Conservation (phyloP, 92 coral and sea anemone genomes). For the Porites evermanni region DNA sequence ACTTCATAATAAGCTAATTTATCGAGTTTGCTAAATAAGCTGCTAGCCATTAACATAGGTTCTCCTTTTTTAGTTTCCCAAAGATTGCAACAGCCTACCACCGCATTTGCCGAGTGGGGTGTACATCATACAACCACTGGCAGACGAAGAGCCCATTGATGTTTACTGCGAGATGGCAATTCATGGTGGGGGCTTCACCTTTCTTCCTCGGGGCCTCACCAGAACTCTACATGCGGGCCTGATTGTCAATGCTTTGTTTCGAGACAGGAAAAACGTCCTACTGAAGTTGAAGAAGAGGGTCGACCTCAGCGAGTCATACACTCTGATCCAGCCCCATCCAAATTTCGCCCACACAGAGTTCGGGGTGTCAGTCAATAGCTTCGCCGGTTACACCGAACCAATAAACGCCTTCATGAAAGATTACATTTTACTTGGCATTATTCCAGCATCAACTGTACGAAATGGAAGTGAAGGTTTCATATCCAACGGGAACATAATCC, state of each 20-base stretch:
- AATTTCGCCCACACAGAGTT: not conserved
- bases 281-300: slow-evolving; percentile 42
- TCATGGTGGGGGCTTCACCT: slow-evolving; percentile 70
- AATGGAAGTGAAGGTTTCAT: slow-evolving; percentile 13
- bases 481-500: slow-evolving; percentile 40
- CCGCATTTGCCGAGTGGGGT: slow-evolving; percentile 41
- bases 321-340: slow-evolving; percentile 35
- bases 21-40: no score
- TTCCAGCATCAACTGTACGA: not conserved
- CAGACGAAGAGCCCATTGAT: not conserved
- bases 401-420: not conserved
- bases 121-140: slow-evolving; percentile 15
- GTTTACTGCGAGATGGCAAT: slow-evolving; percentile 68
- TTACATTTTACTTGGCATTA: not conserved
- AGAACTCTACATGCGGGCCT: not conserved
- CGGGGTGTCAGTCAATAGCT: slow-evolving; percentile 21
- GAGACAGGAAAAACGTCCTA: slow-evolving; percentile 45
- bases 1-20: no score
- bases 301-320: slow-evolving; percentile 26
- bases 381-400: not conserved
- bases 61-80: not conserved
- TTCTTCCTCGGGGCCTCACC: slow-evolving; percentile 52
- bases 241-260: slow-evolving; percentile 52
- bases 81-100: not conserved
- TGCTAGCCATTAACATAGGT: not conserved